phyloP scores from a whole-genome alignment of 2,113 vertebrate species.

The Notothenia rossii region DNA sequence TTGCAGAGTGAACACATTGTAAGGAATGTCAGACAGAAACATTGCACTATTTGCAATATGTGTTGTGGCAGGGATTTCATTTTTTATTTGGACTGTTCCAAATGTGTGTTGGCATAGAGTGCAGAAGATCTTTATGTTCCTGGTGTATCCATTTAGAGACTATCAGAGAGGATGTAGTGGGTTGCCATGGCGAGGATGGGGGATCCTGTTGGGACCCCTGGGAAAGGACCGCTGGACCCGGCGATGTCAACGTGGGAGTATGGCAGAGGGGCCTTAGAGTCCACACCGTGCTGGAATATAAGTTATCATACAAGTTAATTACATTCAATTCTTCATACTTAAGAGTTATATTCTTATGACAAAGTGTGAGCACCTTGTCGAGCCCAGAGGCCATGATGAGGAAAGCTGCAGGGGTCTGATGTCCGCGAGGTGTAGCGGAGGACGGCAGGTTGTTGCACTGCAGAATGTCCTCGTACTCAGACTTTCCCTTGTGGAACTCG shows the following conservation, averaged over 20 bases:
- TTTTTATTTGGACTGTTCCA: slow-evolving; percentile 17
- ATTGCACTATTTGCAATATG: not conserved
- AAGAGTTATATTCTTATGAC: not conserved
- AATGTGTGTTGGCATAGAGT: slow-evolving; percentile 10
- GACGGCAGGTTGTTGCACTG: slow-evolving; percentile 87
- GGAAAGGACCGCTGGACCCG: slow-evolving; percentile 87
- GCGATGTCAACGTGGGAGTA: slow-evolving; percentile 88
- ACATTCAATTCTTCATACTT: not conserved
- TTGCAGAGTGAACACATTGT: slow-evolving; percentile 16
- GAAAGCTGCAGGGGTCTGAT: slow-evolving; percentile 86
- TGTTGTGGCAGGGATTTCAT: slow-evolving; percentile 15
- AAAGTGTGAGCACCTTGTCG: slow-evolving; percentile 78
- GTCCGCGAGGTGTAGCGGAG: slow-evolving; percentile 83
- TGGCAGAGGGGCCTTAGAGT: slow-evolving; percentile 79
- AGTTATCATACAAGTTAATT: slow-evolving; percentile 6
- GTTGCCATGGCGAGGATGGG: slow-evolving; percentile 85
- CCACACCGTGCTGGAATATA: slow-evolving; percentile 79
- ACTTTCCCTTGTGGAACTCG: slow-evolving; percentile 86
- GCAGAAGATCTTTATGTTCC: not conserved
- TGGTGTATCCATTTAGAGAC: slow-evolving; percentile 23
- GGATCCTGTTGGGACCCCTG: slow-evolving; percentile 85
- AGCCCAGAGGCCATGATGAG: slow-evolving; percentile 88
- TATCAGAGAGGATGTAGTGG: slow-evolving; percentile 76
- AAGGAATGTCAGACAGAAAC: slow-evolving; percentile 16
- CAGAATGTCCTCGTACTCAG: slow-evolving; percentile 87